Evolutionary conservation across 2,113 vertebrate species (phyloP), one percentile per base, ranked within the genome.

Genomic region (Brevimyrus niger): DNA sequence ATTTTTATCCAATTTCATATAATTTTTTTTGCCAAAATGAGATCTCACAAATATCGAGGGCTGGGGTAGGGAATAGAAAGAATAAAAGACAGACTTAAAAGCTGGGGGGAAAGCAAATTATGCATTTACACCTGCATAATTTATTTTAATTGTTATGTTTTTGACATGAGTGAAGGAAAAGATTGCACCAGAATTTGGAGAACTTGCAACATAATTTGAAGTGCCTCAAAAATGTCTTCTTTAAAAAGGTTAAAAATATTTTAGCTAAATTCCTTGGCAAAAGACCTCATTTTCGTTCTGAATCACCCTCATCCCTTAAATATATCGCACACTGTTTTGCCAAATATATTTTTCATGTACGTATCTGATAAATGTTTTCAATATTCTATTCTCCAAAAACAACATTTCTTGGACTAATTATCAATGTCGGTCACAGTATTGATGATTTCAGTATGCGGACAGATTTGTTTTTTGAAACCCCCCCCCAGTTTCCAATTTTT

Each of bases 201-300:
- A 53, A 87, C 50, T 87, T 53, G n/a, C 47, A 35, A 55, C 85
- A 53, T n/a, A 87, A 87, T 53, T 35, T 55, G 35, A 87, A 87
- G 85, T 87, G 85, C 85, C 85, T 87, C 38, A 51, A 53, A 53
- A 87, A 55, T 35, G 31, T 55, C n/a, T 23, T 50, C 35, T 17
- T 46, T 42, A 46, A 44, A 21, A 83, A 83, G 44, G 80, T 46
- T 23, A 42, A 82, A 82, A 44, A 23, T 84, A 46, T 84, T 84
- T 84, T 21, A n/a, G 19, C 19, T 47, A 47, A 80, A 42, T 80
- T 80, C 69, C 35, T 80, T 80, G 31, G 73, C 31, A 38, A 42
- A 80, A 38, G 13, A 80, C 61, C 15, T 42, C 19, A 17, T 38
- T 80, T 38, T 38, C 1, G 0, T 38, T 76, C 15, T 3, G 8